Base-by-base conservation (phyloP, 2,888 invertebrate genomes). In the Drosophila testacea region DNA sequence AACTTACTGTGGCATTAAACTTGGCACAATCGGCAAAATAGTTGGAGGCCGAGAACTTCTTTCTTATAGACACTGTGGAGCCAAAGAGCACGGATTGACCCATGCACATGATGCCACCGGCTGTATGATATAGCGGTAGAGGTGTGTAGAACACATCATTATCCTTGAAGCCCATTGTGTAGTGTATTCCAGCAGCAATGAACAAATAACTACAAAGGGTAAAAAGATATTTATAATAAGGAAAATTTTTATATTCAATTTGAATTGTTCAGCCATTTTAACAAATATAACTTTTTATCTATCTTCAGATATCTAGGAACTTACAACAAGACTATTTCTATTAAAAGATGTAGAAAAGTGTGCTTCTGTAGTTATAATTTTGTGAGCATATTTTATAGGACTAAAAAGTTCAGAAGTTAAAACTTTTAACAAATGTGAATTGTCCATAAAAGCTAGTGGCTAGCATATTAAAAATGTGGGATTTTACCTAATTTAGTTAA, bases 101-200 rank as follows among this genome's bases (percentile, higher is more conserved):
- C 72, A 96, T 93, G 4, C 96, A 95, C 93, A 98, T 95, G 73
- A 96, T 95, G 30, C 98, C 98, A 27, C 98, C 98, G 0, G 98
- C 98, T 0, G 98, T 97, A 92, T 99, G 99, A 91, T 99, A 99
- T 9, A 99, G 93, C 0, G 99, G 99, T 92, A 99, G 94, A 0
- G 98, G 96, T 13, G 96, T 96, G 92, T 99, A 99, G 83, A 98
- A 94, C 48, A 96, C 93, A 91, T 99, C 99, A 16, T 94, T 94
- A 0, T 91, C 81, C 1, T 92, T 94, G 65, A 98, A 94, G 6
- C 94, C 93, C 65, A 95, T 95, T 59, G 97, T 91, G 89, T 94
- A 95, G 89, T 95, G 95, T 46, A 96, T 95, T 22, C 95, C 96
- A 32, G 94, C 94, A 4, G 95, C 95, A 90, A 97, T 95, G 91